Evolutionary conservation across 1,140 invertebrate genomes (phyloP).

Genomic region (Lepidurus packardi): DNA sequence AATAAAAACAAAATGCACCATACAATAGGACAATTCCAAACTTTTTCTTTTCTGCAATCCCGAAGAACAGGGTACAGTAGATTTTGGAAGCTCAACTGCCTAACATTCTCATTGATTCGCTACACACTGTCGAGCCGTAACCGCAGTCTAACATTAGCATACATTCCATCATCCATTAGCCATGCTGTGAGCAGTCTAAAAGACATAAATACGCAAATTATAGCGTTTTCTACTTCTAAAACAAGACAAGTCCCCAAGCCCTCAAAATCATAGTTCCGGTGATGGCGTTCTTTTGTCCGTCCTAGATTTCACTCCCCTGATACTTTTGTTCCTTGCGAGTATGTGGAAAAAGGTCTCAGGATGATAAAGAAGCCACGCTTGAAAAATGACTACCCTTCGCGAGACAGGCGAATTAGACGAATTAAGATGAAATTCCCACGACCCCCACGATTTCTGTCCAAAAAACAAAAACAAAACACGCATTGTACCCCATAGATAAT

Average conservation of each 20-base stretch:
- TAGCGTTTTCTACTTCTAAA: not conserved
- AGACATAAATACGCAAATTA: not conserved
- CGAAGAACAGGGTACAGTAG: not conserved
- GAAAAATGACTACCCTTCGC: not conserved
- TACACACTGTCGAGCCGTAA: not conserved
- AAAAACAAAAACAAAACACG: too few relatives aligned
- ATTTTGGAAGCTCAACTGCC: not conserved
- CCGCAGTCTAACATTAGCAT: slow-evolving; percentile 1
- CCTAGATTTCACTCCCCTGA: not conserved
- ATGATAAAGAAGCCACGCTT: not conserved
- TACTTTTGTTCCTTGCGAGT: not conserved
- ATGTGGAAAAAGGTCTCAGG: not conserved
- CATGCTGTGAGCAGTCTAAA: not conserved
- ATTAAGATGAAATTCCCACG: too few relatives aligned
- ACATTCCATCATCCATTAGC: not conserved
- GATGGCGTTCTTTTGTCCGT: not conserved
- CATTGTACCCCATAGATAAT: too few relatives aligned
- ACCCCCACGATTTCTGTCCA: too few relatives aligned
- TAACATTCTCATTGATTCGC: not conserved
- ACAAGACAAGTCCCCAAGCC: not conserved
- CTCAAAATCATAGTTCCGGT: not conserved
- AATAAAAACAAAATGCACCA: not conserved
- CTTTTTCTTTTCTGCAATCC: too few relatives aligned
- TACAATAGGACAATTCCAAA: not conserved
- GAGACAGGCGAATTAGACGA: too few relatives aligned